A percentile compares a stretch with the other conserved stretches of the same genome.
Conservation (phyloP, 2,113 vertebrate genomes). For the Cranoglanis bouderius region DNA sequence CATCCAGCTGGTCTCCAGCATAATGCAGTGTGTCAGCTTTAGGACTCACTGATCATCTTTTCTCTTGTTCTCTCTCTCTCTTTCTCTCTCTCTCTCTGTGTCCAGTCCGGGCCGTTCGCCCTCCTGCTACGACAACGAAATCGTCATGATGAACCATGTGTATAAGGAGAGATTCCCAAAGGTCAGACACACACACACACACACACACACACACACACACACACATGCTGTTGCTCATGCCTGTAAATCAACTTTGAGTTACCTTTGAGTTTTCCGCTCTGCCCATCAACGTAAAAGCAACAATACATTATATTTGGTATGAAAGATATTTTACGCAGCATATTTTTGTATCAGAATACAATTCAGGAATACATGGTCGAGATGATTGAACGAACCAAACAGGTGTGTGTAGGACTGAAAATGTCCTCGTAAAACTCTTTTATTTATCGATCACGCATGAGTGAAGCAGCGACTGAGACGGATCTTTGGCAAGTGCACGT, state of each 20-base stretch:
- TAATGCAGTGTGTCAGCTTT: conserved; percentile 13
- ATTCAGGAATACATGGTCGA: too few relatives aligned
- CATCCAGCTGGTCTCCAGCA: conserved; percentile 14
- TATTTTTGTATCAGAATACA: background rate
- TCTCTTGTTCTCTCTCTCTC: conserved; percentile 44
- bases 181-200: conserved; percentile 68
- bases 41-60: conserved; percentile 2
- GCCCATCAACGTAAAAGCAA: too few relatives aligned
- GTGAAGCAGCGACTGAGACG: background rate
- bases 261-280: background rate
- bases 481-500: background rate
- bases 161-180: conserved; percentile 95
- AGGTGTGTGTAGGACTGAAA: background rate
- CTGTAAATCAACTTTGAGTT: too few relatives aligned
- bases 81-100: conserved; percentile 44
- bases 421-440: background rate
- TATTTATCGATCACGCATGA: background rate
- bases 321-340: background rate
- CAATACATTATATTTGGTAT: too few relatives aligned
- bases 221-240: background rate
- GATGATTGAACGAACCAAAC: background rate
- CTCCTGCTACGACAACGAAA: conserved; percentile 87
- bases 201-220: conserved; percentile 28
- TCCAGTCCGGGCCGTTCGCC: conserved; percentile 35
- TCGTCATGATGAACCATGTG: conserved; percentile 96